These are phyloP conservation scores for Calephelis virginiensis DNA, from an alignment of 1,140 invertebrate species.

Conservation along the genomic window DNA sequence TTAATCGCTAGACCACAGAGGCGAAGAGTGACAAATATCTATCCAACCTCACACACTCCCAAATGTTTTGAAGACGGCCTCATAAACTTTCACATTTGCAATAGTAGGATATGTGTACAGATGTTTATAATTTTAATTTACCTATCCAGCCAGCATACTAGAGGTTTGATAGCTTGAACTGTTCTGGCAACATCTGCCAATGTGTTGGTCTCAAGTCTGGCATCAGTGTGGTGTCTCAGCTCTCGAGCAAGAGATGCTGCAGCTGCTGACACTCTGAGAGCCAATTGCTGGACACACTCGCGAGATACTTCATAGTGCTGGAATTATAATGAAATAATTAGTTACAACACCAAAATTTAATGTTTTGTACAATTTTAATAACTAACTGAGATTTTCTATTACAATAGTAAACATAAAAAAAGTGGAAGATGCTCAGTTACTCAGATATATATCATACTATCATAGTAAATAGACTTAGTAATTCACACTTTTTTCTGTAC, in stretches of 20 bases:
- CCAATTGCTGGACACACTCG: conserved; percentile 93
- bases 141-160: conserved; percentile 93
- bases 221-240: conserved; percentile 80
- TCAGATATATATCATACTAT: no score
- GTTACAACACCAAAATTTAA: not conserved
- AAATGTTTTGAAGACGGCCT: no score
- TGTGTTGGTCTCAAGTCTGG: conserved; percentile 88
- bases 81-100: no score
- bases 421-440: no score
- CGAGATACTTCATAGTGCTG: conserved; percentile 94
- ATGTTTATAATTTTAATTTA: conserved; percentile 42
- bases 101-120: not conserved
- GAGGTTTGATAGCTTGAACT: conserved; percentile 89
- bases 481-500: no score
- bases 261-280: conserved; percentile 90
- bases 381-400: not conserved
- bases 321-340: conserved; percentile 38
- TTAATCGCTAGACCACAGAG: no score
- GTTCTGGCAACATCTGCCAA: conserved; percentile 91
- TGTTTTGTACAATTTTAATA: not conserved
- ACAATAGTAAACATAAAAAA: no score
- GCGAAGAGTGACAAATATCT: no score
- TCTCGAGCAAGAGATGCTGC: conserved; percentile 89
- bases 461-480: no score
- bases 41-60: no score